phyloP scores from a whole-genome alignment of 1,140 invertebrate genomes.

The Rhopalosiphum padi region DNA sequence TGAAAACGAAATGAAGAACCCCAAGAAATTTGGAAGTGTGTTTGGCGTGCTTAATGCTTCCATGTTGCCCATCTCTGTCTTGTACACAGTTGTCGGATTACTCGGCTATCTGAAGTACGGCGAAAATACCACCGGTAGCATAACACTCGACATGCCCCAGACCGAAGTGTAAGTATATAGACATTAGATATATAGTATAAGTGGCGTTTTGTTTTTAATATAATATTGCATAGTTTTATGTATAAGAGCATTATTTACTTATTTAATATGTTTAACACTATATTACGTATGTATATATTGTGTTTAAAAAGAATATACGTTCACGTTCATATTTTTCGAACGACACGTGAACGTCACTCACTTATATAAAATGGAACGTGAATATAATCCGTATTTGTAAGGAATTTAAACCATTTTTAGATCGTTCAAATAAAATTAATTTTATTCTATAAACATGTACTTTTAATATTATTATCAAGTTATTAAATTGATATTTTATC shows the following conservation, averaged over 20 bases:
- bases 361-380: too few relatives aligned
- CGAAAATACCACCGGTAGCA: conserved; percentile 68
- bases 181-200: neutral
- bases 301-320: neutral
- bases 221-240: neutral
- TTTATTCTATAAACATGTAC: too few relatives aligned
- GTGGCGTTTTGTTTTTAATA: neutral
- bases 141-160: conserved; percentile 73
- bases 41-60: conserved; percentile 79
- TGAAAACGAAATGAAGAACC: conserved; percentile 85
- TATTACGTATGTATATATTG: neutral
- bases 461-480: too few relatives aligned
- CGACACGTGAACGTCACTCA: too few relatives aligned
- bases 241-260: too few relatives aligned
- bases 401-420: too few relatives aligned
- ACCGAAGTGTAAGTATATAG: conserved; percentile 68
- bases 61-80: conserved; percentile 75
- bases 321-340: too few relatives aligned
- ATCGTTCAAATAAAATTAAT: too few relatives aligned
- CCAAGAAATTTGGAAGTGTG: conserved; percentile 72
- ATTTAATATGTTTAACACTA: too few relatives aligned
- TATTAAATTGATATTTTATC: too few relatives aligned
- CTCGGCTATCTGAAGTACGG: conserved; percentile 85
- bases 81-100: conserved; percentile 83
- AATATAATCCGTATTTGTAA: too few relatives aligned